phyloP scores from a whole-genome alignment of 2,113 vertebrate species.

The Crocuta crocuta region DNA sequence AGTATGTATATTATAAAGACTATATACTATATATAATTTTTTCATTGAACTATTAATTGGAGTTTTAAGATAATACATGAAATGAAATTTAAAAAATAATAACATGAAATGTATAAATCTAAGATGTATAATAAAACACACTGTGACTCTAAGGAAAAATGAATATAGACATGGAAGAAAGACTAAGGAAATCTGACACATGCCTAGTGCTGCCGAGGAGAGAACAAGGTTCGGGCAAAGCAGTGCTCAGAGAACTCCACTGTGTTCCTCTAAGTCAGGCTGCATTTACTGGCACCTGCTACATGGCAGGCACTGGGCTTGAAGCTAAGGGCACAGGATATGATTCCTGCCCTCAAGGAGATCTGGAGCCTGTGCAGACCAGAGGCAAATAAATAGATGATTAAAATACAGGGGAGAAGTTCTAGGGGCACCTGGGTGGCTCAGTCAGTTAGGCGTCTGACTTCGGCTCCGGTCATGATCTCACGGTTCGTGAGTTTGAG shows the following conservation, averaged over 20 bases:
- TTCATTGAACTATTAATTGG: neutral
- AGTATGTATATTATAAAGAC: neutral
- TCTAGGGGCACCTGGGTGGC: too few relatives aligned
- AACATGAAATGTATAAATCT: neutral
- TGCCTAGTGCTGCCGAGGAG: neutral
- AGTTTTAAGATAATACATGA: neutral
- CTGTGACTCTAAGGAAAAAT: neutral
- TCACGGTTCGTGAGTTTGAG: too few relatives aligned
- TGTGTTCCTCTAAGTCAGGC: neutral
- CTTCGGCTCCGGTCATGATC: too few relatives aligned
- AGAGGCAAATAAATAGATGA: neutral
- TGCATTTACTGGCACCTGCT: neutral
- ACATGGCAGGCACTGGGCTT: neutral
- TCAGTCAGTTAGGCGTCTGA: too few relatives aligned
- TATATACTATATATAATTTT: neutral
- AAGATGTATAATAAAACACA: neutral
- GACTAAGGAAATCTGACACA: neutral
- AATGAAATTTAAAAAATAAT: neutral
- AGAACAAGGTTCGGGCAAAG: rapidly evolving
- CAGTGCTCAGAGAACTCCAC: rapidly evolving
- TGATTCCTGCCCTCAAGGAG: neutral
- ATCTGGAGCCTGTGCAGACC: neutral
- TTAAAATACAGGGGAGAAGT: neutral
- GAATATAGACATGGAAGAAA: neutral
- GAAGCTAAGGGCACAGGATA: neutral